These are phyloP conservation scores for Xanthorhoe spadicearia DNA, from an alignment of 2,888 invertebrate species.

Conservation along the genomic window DNA sequence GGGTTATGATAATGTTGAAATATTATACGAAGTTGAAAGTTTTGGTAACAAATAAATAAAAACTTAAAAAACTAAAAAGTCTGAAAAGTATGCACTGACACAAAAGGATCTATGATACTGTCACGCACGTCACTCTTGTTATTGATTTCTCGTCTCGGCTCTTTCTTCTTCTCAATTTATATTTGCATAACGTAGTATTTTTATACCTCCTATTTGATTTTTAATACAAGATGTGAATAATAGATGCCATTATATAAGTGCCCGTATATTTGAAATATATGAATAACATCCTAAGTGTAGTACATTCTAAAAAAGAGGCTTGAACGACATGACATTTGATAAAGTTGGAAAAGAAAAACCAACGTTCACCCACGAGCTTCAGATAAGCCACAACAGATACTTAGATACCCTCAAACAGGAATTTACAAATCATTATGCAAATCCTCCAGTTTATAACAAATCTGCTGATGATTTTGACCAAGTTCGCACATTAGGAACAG, in stretches of 20 bases:
- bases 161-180: background rate
- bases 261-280: background rate
- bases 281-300: conserved; percentile 1
- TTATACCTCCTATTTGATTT: background rate
- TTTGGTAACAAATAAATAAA: too few relatives aligned
- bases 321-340: conserved; percentile 49
- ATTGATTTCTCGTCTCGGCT: background rate
- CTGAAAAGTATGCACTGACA: too few relatives aligned
- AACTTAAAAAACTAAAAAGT: too few relatives aligned
- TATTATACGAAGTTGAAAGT: too few relatives aligned
- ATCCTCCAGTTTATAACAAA: conserved; percentile 48
- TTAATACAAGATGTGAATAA: background rate
- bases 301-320: background rate
- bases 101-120: too few relatives aligned
- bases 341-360: conserved; percentile 46
- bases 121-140: too few relatives aligned
- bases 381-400: conserved; percentile 58
- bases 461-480: conserved; percentile 87
- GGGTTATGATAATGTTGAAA: too few relatives aligned
- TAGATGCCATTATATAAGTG: background rate
- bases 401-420: conserved; percentile 66
- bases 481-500: conserved; percentile 90
- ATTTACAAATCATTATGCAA: conserved; percentile 52
- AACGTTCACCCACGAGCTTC: conserved; percentile 54
- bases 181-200: background rate